Evolutionary conservation across 1,140 invertebrate species (phyloP), one percentile per base, ranked within the genome.

Genomic region (Rhyacophila brunnea): DNA sequence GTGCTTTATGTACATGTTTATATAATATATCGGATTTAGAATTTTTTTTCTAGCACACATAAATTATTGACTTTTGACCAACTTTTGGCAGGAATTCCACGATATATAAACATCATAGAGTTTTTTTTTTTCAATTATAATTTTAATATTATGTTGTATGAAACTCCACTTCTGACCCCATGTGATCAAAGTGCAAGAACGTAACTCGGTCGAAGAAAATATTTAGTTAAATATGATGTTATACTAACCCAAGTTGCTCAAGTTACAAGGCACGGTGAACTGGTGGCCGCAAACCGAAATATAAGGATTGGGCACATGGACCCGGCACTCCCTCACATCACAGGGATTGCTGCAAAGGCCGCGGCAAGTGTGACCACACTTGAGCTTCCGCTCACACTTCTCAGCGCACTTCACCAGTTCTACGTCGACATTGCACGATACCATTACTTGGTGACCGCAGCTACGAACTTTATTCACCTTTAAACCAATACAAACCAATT

Each of bases 361-460:
- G 52, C 67, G 71, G 60, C 82, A 84, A 19, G 58, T 67, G 60
- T 84, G 83, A 19, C 73, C 74, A 64, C 83, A 84, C 0, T 58
- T 47, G 44, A 83, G 51, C 1, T 36, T 65, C 38, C 72, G 72
- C 5, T 70, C 73, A 64, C 82, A 84, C 3, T 72, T 74, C 57
- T 72, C 74, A 6, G 44, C 47, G 59, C 82, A 83, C 0, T 51
- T 17, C 3, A 65, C 63, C 0, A 65, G 61, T 42, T 80, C 70
- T 0, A 74, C 67, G 48, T 78, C 67, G n/a, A 53, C 13, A 28
- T 62, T 65, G 59, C 82, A 84, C 0, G 67, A 46, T 0, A 80
- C 65, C 6, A 53, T 61, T n/a, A 66, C 68, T 11, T 58, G 50
- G 60, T 82, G 80, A 40, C 74, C 71, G 62, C 81, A 81, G 14